Evolutionary conservation across 2,888 invertebrate species (phyloP), one percentile per base, ranked within the genome.

Genomic region (Gortyna flavago): DNA sequence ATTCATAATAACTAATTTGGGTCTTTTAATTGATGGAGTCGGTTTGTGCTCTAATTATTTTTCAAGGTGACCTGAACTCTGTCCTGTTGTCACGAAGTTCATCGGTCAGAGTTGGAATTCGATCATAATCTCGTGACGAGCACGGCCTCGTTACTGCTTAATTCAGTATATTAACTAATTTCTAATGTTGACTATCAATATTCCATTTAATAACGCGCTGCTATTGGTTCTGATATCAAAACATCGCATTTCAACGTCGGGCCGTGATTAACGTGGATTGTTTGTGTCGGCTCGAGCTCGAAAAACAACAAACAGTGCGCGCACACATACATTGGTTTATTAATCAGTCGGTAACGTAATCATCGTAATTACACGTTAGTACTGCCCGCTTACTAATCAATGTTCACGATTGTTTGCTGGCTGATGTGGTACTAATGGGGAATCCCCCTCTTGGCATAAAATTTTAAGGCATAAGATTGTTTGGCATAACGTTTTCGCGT

Each of bases 281-380:
- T 88, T 85, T 88, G 82, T 80, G 70, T 86, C 77, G 71, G 83
- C 57, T 67, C 71, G 67, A 51, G 79, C 44, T 66, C 79, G 65
- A 87, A 88, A 85, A 88, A 87, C 86, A 88, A 85, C 85, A 87
- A 88, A 88, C 87, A 85, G 54, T 69, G 72, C 54, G 71, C 68
- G 77, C 44, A 83, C 81, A 81, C 82, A 85, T 79, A 80, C 72
- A 81, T 80, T 77, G 82, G 80, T 88, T 85, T 84, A 88, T 86
- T 88, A 81, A 88, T 87, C 87, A 88, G 70, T 41, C 75, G 72
- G 75, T 82, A 85, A 86, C 80, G 77, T 80, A 84, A 84, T 88
- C 85, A 85, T 81, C 77, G 67, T 82, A 75, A 88, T 85, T 83
- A 84, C 76, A 69, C 73, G 79, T 80, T 77, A 72, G 79, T 69